These are phyloP conservation scores for Leucophenga varia DNA, from an alignment of 1,140 invertebrate species.

Conservation along the genomic window DNA sequence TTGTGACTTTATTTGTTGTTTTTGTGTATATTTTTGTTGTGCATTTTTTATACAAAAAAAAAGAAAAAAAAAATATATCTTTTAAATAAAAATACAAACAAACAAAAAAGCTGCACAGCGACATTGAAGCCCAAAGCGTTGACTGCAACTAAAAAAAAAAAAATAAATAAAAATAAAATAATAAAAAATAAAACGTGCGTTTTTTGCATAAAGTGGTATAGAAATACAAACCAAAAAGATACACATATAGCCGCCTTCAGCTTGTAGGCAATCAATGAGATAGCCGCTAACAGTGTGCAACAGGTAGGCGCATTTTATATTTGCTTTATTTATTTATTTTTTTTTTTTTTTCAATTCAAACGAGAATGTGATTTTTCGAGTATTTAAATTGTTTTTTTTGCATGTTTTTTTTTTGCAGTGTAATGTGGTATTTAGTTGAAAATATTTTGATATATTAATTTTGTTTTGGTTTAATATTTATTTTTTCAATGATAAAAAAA, in stretches of 20 bases:
- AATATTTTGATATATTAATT: background rate
- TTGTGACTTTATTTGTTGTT: too few relatives aligned
- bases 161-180: constrained; percentile 20
- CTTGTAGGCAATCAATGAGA: constrained; percentile 28
- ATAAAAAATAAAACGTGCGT: constrained; percentile 7
- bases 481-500: too few relatives aligned
- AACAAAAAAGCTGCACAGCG: constrained; percentile 48
- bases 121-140: constrained; percentile 46
- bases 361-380: constrained; percentile 13
- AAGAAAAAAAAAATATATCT: too few relatives aligned
- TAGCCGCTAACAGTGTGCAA: constrained; percentile 31
- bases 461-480: background rate
- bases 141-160: constrained; percentile 28
- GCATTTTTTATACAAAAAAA: too few relatives aligned
- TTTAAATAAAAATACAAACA: too few relatives aligned
- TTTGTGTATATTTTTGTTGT: too few relatives aligned
- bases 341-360: constrained; percentile 9
- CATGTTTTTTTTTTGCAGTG: background rate
- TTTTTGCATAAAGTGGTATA: too few relatives aligned
- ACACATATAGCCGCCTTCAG: constrained; percentile 41
- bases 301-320: constrained; percentile 43
- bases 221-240: constrained; percentile 9
- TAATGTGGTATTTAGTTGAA: background rate
- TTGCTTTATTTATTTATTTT: constrained; percentile 34
- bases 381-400: constrained; percentile 25